Evolutionary conservation across 1,140 invertebrate genomes (phyloP).

Genomic region (Cyphomyrmex costatus): DNA sequence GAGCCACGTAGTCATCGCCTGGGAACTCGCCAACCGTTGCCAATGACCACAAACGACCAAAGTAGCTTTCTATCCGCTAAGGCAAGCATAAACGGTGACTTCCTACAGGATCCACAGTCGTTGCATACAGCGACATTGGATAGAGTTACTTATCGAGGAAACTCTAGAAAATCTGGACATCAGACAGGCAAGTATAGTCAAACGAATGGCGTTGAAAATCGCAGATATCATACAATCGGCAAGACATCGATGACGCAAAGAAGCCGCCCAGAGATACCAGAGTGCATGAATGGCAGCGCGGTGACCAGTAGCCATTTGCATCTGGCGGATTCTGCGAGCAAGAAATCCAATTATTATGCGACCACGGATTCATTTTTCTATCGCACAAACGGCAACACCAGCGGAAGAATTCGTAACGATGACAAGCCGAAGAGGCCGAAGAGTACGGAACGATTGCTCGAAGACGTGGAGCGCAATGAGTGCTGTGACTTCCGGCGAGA

Average conservation of each 20-base stretch:
- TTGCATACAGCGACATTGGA: constrained; percentile 82
- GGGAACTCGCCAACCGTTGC: constrained; percentile 72
- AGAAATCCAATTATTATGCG: constrained; percentile 70
- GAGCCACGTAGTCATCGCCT: constrained; percentile 83
- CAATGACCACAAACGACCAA: constrained; percentile 67
- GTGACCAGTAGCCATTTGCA: constrained; percentile 73
- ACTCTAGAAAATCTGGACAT: constrained; percentile 77
- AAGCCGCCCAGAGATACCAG: constrained; percentile 60
- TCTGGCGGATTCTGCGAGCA: constrained; percentile 76
- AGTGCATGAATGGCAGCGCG: constrained; percentile 67
- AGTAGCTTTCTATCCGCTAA: constrained; percentile 67
- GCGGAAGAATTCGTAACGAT: constrained; percentile 38
- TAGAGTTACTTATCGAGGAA: constrained; percentile 81
- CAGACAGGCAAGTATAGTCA: constrained; percentile 68
- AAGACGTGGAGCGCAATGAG: constrained; percentile 78
- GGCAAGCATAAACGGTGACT: constrained; percentile 75
- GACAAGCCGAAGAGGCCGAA: constrained; percentile 80
- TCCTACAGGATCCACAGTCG: constrained; percentile 72
- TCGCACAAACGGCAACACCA: constrained; percentile 80
- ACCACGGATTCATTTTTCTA: constrained; percentile 78
- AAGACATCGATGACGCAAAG: constrained; percentile 67
- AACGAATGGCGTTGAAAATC: constrained; percentile 71
- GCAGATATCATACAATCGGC: constrained; percentile 77
- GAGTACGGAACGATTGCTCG: constrained; percentile 82
- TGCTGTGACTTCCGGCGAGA: constrained; percentile 73